These are phyloP conservation scores for Mactromeris polynyma DNA, from an alignment of 2,888 invertebrate genomes.

Conservation along the genomic window DNA sequence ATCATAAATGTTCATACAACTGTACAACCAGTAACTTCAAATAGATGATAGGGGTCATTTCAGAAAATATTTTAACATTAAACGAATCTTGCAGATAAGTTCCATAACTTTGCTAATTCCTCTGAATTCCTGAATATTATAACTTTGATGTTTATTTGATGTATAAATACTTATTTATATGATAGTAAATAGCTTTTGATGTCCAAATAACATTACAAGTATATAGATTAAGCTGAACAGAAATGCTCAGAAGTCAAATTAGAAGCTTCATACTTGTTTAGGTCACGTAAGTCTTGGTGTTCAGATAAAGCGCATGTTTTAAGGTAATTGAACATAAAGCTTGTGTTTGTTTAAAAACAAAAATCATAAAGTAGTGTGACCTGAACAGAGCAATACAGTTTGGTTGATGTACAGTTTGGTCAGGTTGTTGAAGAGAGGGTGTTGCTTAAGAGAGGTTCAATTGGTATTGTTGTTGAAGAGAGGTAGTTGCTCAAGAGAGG, in stretches of 20 bases:
- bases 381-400: no score
- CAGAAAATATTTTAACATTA: background rate
- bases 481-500: no score
- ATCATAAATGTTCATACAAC: background rate
- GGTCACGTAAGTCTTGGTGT: background rate
- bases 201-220: background rate
- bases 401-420: no score
- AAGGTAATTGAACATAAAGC: no score
- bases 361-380: no score
- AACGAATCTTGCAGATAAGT: background rate
- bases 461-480: no score
- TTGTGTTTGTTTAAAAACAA: no score
- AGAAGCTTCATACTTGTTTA: background rate
- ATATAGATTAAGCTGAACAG: background rate
- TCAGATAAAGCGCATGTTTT: no score
- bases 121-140: background rate
- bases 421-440: no score
- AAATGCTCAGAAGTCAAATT: no score
- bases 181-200: conserved; percentile 2
- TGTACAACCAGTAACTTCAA: background rate
- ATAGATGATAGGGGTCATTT: background rate
- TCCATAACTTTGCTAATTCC: background rate
- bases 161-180: conserved; percentile 8
- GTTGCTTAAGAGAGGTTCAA: no score
- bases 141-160: conserved; percentile 2